A percentile compares a stretch with the other conserved stretches of the same genome.
phyloP scores from a whole-genome alignment of 2,888 invertebrate species.

The Noctua janthe region DNA sequence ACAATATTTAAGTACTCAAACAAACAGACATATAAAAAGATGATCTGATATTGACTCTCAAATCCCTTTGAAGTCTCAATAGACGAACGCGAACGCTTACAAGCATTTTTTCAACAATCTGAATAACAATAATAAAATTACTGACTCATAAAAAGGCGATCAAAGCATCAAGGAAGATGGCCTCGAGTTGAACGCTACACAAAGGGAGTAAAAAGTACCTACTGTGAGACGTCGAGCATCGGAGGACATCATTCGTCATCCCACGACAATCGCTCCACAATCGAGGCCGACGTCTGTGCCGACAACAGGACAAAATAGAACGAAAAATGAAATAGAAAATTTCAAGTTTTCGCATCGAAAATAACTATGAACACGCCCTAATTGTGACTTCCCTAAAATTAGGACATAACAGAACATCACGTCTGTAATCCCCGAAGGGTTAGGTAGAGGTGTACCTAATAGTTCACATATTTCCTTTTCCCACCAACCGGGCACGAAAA shows the following conservation, averaged over 20 bases:
- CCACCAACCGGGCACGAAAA: not conserved
- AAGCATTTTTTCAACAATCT: slow-evolving; percentile 73
- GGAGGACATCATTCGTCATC: slow-evolving; percentile 79
- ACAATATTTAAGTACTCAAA: slow-evolving; percentile 39
- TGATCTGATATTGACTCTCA: slow-evolving; percentile 58
- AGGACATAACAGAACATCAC: not conserved
- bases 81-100: slow-evolving; percentile 69
- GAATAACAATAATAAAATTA: slow-evolving; percentile 80
- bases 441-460: not conserved
- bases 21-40: slow-evolving; percentile 34
- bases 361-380: slow-evolving; percentile 5
- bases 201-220: slow-evolving; percentile 75
- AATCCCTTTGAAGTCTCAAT: slow-evolving; percentile 73
- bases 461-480: not conserved
- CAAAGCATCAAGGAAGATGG: slow-evolving; percentile 75
- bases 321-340: slow-evolving; percentile 53
- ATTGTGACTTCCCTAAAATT: slow-evolving; percentile 2
- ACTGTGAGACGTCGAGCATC: slow-evolving; percentile 61
- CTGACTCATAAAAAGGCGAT: slow-evolving; percentile 79
- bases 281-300: slow-evolving; percentile 56
- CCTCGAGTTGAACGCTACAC: slow-evolving; percentile 73
- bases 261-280: slow-evolving; percentile 64
- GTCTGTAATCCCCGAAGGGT: not conserved
- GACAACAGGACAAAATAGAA: slow-evolving; percentile 56
- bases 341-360: slow-evolving; percentile 35